These are phyloP conservation scores for Loripinus fragilis DNA, from an alignment of 2,888 invertebrate genomes.

Conservation along the genomic window DNA sequence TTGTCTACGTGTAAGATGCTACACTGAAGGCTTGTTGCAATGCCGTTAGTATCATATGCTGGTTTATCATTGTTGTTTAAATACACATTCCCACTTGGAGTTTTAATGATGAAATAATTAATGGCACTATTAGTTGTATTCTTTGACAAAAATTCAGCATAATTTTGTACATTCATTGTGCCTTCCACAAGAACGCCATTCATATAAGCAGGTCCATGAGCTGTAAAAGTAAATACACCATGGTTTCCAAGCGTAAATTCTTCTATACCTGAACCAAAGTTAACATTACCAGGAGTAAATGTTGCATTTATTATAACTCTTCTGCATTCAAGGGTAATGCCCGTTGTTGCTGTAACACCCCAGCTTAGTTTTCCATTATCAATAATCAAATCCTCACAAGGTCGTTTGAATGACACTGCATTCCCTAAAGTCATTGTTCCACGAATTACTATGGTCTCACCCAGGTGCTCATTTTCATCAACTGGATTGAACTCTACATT, in stretches of 20 bases:
- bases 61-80: conserved; percentile 50
- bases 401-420: conserved; percentile 52
- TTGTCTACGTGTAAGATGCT: conserved; percentile 52
- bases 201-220: conserved; percentile 54
- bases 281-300: conserved; percentile 58
- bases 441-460: conserved; percentile 48
- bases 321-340: conserved; percentile 59
- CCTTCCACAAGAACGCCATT: conserved; percentile 60
- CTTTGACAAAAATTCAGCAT: conserved; percentile 57
- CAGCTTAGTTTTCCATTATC: conserved; percentile 53
- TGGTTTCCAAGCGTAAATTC: conserved; percentile 49
- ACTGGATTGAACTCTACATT: conserved; percentile 56
- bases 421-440: conserved; percentile 56
- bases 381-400: conserved; percentile 58
- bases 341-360: conserved; percentile 34
- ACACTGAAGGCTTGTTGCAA: conserved; percentile 27
- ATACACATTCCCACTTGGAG: conserved; percentile 51
- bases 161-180: conserved; percentile 57
- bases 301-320: conserved; percentile 62
- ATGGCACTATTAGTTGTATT: conserved; percentile 53
- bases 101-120: conserved; percentile 45
- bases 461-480: conserved; percentile 54
- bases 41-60: conserved; percentile 34
- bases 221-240: conserved; percentile 57
- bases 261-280: conserved; percentile 57